phyloP scores from a whole-genome alignment of 2,888 invertebrate species.

The Bursaphelenchus okinawaensis region DNA sequence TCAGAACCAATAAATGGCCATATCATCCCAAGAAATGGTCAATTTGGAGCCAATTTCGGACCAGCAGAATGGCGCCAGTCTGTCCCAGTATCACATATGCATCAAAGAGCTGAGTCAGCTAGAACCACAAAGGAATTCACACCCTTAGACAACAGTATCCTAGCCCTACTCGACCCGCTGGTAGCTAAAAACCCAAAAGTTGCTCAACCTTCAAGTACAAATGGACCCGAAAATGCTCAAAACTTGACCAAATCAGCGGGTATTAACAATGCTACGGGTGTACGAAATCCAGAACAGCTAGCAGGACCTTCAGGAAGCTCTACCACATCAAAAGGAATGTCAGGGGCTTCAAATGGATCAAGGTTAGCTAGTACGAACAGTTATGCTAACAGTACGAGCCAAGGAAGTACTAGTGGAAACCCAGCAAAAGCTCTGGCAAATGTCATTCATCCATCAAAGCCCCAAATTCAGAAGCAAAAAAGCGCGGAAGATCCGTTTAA shows the following conservation, averaged over 20 bases:
- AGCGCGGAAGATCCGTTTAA: neutral
- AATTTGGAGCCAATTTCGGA: neutral
- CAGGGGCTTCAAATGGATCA: too few relatives aligned
- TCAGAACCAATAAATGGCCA: too few relatives aligned
- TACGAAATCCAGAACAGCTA: neutral
- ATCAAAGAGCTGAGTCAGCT: neutral
- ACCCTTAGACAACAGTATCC: slow-evolving; percentile 8
- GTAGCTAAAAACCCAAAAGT: neutral
- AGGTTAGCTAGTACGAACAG: neutral
- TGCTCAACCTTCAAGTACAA: neutral
- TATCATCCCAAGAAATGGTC: too few relatives aligned
- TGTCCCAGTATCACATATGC: neutral
- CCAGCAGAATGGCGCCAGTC: neutral
- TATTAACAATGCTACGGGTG: too few relatives aligned
- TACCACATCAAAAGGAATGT: too few relatives aligned
- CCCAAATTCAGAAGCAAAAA: neutral
- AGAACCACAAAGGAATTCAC: neutral
- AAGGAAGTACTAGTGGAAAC: too few relatives aligned
- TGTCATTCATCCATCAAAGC: neutral
- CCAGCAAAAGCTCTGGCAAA: too few relatives aligned
- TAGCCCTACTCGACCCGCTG: slow-evolving; percentile 17
- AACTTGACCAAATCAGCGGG: neutral
- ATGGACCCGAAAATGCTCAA: neutral
- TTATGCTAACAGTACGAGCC: too few relatives aligned
- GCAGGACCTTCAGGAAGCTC: too few relatives aligned